phyloP scores from a whole-genome alignment of 2,113 vertebrate genomes.

The Seriola aureovittata region DNA sequence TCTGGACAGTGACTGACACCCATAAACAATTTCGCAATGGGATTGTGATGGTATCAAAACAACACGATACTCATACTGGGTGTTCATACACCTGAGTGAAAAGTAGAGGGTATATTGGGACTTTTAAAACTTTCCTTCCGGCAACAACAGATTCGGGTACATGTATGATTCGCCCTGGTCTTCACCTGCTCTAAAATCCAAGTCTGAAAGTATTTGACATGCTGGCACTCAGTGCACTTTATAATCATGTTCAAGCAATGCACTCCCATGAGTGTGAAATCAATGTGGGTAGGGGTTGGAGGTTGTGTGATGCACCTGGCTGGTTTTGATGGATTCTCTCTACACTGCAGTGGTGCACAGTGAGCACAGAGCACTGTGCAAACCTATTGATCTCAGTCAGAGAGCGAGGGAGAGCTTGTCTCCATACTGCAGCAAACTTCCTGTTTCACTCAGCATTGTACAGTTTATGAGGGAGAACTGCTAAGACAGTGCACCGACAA shows the following conservation, averaged over 20 bases:
- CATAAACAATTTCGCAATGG: slow-evolving; percentile 47
- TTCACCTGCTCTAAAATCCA: neutral
- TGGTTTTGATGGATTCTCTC: slow-evolving; percentile 67
- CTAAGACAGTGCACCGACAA: neutral
- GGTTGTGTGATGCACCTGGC: slow-evolving; percentile 56
- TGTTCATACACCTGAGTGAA: neutral
- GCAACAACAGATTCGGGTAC: neutral
- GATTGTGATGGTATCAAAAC: slow-evolving; percentile 1
- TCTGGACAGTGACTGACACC: slow-evolving; percentile 30
- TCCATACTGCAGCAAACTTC: slow-evolving; percentile 51
- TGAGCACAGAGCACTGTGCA: slow-evolving; percentile 55
- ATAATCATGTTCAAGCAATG: neutral
- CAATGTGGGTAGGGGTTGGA: slow-evolving; percentile 34
- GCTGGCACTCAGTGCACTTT: neutral
- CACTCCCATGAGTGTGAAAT: slow-evolving; percentile 31
- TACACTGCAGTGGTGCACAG: slow-evolving; percentile 55
- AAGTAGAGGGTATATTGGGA: neutral
- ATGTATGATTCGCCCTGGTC: neutral
- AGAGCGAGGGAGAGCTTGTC: slow-evolving; percentile 32
- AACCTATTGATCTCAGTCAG: slow-evolving; percentile 73
- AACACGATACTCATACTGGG: slow-evolving; percentile 3
- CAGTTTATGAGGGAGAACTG: slow-evolving; percentile 34
- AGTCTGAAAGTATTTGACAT: slow-evolving; percentile 1
- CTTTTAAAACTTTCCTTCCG: neutral
- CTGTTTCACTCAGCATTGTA: slow-evolving; percentile 22